Conservation (phyloP, 2,797 vertebrate species). For the Gouania willdenowi region DNA sequence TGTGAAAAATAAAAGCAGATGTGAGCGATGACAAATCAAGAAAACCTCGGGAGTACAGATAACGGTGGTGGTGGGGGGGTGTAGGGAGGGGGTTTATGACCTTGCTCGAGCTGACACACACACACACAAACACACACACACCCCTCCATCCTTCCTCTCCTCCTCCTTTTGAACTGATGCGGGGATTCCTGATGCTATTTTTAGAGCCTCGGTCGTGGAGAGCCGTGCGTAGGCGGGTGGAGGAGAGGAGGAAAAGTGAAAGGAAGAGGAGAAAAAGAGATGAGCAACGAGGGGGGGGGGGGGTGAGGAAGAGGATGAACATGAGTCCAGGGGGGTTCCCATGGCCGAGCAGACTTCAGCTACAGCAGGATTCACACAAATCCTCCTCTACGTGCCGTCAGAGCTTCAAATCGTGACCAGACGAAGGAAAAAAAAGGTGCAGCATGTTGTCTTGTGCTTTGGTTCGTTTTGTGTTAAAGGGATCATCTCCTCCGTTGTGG, state of each 20-base stretch:
- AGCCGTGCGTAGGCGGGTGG: conserved; percentile 68
- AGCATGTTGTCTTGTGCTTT: no score
- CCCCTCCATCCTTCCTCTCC: not conserved
- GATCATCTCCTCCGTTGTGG: no score
- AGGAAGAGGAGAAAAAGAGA: conserved; percentile 11
- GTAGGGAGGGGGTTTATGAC: conserved; percentile 57
- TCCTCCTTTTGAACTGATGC: conserved; percentile 68
- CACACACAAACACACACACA: not conserved
- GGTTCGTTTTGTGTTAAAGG: no score
- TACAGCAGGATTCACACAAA: conserved; percentile 60
- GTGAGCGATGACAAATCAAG: conserved; percentile 43
- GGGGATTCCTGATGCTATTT: conserved; percentile 81
- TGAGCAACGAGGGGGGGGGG: conserved; percentile 13
- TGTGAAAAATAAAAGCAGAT: conserved; percentile 14
- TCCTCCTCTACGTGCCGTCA: conserved; percentile 41
- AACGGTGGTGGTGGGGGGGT: no score
- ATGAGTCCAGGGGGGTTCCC: conserved; percentile 36
- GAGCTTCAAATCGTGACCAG: conserved; percentile 73
- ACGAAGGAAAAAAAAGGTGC: conserved; percentile 49
- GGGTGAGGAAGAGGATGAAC: not conserved
- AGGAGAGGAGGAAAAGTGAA: conserved; percentile 36
- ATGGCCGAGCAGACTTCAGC: conserved; percentile 51
- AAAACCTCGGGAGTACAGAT: conserved; percentile 21
- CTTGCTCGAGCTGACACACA: conserved; percentile 53
- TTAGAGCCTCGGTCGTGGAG: conserved; percentile 67